Base-by-base conservation (phyloP, 2,888 invertebrate genomes). In the Ypsolopha sequella region DNA sequence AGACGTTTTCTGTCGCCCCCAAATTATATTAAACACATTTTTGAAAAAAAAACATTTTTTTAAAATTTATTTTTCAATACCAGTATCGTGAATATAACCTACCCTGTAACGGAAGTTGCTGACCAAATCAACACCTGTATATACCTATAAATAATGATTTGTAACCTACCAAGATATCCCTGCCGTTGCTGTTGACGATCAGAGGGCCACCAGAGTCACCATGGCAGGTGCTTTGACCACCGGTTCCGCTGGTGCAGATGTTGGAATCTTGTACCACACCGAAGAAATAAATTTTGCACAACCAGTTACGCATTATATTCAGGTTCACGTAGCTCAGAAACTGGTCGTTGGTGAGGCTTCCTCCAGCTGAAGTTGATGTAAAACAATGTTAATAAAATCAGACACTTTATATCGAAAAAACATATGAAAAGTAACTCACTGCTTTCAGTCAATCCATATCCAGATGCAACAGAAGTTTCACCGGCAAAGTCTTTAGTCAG, bases 141-240 rank as follows among this genome's bases (percentile, higher is more conserved):
- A 24, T 24, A 24, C 24, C 4, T 6, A 39, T 39, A n/a, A 3
- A 11, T 39, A 6, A 39, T n/a, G 2, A 39, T 39, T n/a, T 39
- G 10, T 9, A 2, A 39, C 9, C 2, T 39, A 39, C 9, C 9
- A 39, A 39, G 9, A 39, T n/a, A 39, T 39, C n/a, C n/a, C 7
- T 11, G 14, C 43, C 43, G 14, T 43, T n/a, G 13, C 43, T 10
- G n/a, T 38, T 50, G 1, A 62, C 52, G 9, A 62, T 59, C 4
- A 76, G 65, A 2, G 76, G 76, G 9, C 76, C 76, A 14, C 76
- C 76, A 13, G 76, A 75, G 55, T 76, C 76, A 6, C 76, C 75
- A 0, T 43, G 7, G 60, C 74, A 75, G 14, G 65, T 63, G 46
- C 69, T 61, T 9, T 54, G 51, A 9, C 62, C 64, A 2, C 65